Percentiles rank a stretch among this genome's conserved stretches.
These are phyloP conservation scores for Acridotheres tristis DNA, from an alignment of 2,797 vertebrate species.

Conservation along the genomic window DNA sequence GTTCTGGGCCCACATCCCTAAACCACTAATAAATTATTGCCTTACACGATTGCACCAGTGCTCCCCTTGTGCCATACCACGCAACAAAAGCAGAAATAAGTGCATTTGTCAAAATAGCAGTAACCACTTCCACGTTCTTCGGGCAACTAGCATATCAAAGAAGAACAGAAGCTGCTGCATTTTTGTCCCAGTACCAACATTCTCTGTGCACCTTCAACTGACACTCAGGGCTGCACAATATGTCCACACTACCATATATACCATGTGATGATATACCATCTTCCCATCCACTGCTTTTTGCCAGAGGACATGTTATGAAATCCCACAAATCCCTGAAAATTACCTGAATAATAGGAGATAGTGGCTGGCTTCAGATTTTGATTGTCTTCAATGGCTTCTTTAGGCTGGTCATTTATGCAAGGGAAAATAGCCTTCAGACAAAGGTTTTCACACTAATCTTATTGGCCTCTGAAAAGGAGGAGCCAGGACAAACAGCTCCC, in stretches of 20 bases:
- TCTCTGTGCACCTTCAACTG: neutral
- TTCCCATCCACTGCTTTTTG: neutral
- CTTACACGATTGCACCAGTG: neutral
- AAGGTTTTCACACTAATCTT: neutral
- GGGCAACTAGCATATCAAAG: neutral
- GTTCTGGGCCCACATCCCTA: conserved; percentile 62
- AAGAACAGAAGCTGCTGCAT: neutral
- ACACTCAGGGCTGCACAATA: neutral
- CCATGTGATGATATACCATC: neutral
- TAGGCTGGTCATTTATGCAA: neutral
- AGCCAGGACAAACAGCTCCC: neutral
- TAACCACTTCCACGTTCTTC: conserved; percentile 32
- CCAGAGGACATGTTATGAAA: neutral
- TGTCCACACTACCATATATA: neutral
- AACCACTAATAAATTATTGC: conserved; percentile 66
- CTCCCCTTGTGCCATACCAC: conserved; percentile 38
- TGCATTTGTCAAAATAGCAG: neutral
- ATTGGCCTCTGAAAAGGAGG: neutral
- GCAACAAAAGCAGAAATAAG: conserved; percentile 46
- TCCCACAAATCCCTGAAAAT: neutral
- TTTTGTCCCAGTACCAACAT: neutral
- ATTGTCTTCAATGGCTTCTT: neutral
- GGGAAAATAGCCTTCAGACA: neutral
- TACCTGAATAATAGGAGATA: neutral
- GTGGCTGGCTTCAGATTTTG: neutral